These are phyloP conservation scores for Danaus plexippus DNA, from an alignment of 1,140 invertebrate species.

Conservation along the genomic window DNA sequence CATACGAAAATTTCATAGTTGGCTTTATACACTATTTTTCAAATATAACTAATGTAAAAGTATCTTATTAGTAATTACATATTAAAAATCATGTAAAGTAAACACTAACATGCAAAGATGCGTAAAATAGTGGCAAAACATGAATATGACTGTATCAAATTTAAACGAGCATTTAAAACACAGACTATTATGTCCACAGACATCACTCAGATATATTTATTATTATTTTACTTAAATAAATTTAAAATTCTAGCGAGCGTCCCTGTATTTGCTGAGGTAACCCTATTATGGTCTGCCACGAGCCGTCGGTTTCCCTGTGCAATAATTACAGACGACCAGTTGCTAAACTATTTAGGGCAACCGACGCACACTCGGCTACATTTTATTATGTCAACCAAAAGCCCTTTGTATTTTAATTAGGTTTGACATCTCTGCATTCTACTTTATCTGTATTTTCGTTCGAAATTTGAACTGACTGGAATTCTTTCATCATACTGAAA, in stretches of 20 bases:
- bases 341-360: constrained; percentile 52
- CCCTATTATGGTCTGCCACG: constrained; percentile 9
- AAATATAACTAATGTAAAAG: too few species aligned
- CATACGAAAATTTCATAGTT: too few species aligned
- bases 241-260: too few species aligned
- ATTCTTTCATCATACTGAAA: too few species aligned
- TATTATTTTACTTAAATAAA: too few species aligned
- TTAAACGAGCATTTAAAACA: too few species aligned
- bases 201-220: too few species aligned
- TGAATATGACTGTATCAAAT: too few species aligned
- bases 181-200: too few species aligned
- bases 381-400: constrained; percentile 51
- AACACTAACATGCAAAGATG: neutral
- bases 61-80: neutral
- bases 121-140: too few species aligned
- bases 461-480: too few species aligned
- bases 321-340: constrained; percentile 45
- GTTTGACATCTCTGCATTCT: constrained; percentile 10
- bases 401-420: constrained; percentile 60
- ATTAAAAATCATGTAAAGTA: constrained; percentile 1
- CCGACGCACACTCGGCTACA: constrained; percentile 26
- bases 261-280: neutral
- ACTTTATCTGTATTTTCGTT: neutral
- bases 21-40: too few species aligned
- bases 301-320: constrained; percentile 27